A percentile compares a stretch with the other conserved stretches of the same genome.
These are phyloP conservation scores for Lepas anatifera DNA, from an alignment of 2,888 invertebrate species.

Conservation along the genomic window DNA sequence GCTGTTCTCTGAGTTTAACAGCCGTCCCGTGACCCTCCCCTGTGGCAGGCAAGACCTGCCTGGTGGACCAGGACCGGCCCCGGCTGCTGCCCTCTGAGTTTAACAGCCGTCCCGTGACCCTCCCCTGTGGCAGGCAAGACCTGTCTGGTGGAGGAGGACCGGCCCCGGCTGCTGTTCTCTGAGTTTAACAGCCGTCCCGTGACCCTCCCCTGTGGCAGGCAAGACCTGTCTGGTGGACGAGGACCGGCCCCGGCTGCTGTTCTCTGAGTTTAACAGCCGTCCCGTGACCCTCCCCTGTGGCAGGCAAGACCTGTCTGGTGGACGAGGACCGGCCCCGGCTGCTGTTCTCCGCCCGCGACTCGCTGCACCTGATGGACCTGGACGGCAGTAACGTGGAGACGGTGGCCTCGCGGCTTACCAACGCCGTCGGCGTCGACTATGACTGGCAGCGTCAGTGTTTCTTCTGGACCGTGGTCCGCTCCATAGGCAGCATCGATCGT, in stretches of 20 bases:
- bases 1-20: not conserved
- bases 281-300: not conserved
- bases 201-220: too few species aligned
- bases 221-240: not conserved
- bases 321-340: slow-evolving; percentile 37
- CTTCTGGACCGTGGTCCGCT: slow-evolving; percentile 76
- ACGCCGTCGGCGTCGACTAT: slow-evolving; percentile 78
- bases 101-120: not conserved
- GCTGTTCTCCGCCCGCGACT: slow-evolving; percentile 70
- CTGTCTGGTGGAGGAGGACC: not conserved
- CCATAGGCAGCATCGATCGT: slow-evolving; percentile 58
- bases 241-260: slow-evolving; percentile 44
- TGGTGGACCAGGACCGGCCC: not conserved
- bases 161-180: not conserved
- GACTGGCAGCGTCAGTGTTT: slow-evolving; percentile 63
- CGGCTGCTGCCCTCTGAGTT: too few species aligned
- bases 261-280: slow-evolving; percentile 47
- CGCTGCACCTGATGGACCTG: slow-evolving; percentile 61
- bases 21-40: too few species aligned
- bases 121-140: too few species aligned
- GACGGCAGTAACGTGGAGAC: slow-evolving; percentile 36
- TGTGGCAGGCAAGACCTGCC: not conserved
- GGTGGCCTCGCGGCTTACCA: slow-evolving; percentile 59
- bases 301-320: not conserved
- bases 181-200: not conserved